phyloP scores from a whole-genome alignment of 2,797 vertebrate species.

The Heterohyrax brucei region DNA sequence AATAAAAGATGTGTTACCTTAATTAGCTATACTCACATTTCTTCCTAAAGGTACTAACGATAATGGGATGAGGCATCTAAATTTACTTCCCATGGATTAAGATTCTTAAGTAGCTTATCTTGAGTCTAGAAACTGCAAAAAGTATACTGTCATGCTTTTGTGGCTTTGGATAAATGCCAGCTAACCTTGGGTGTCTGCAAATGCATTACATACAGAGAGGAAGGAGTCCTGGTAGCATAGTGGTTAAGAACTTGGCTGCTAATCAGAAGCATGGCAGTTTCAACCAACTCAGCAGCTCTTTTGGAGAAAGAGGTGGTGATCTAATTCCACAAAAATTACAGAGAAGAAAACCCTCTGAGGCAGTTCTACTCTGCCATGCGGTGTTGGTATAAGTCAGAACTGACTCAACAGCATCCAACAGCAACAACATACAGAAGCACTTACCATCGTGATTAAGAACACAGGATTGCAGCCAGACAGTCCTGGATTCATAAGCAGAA shows the following conservation, averaged over 20 bases:
- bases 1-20: background rate
- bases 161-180: background rate
- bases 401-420: background rate
- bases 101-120: background rate
- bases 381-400: background rate
- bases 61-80: background rate
- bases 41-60: background rate
- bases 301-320: background rate
- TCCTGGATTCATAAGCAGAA: background rate
- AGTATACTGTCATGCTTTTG: background rate
- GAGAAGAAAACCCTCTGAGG: background rate
- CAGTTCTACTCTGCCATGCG: background rate
- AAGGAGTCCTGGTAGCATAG: too few species aligned
- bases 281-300: background rate
- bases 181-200: too few species aligned
- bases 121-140: background rate
- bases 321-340: background rate
- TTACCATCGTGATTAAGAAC: background rate
- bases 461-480: background rate
- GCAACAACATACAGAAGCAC: background rate
- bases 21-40: slow-evolving; percentile 12
- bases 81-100: background rate
- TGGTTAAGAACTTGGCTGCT: background rate
- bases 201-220: background rate
- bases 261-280: background rate